Percentiles rank a stretch among this genome's conserved stretches.
Conservation (phyloP, 92 coral and sea anemone species). For the Parazoanthus darwini region DNA sequence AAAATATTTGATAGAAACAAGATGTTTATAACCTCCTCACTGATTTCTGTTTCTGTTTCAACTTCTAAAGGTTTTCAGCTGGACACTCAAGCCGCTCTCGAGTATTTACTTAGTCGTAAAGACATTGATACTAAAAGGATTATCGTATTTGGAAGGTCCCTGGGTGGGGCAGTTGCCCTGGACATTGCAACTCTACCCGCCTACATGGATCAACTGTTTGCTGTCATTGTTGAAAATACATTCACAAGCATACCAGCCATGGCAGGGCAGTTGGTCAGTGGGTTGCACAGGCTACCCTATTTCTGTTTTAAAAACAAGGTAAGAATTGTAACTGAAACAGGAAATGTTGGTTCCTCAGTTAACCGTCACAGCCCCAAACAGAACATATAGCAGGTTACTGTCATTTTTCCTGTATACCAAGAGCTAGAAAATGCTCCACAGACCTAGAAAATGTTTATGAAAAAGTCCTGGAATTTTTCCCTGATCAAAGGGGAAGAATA, state of each 20-base stretch:
- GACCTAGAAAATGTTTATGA: too few species aligned
- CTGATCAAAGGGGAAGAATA: too few species aligned
- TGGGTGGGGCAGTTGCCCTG: constrained; percentile 98
- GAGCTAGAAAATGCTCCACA: too few species aligned
- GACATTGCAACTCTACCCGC: constrained; percentile 77
- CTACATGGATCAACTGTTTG: constrained; percentile 81
- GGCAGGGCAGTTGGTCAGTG: constrained; percentile 87
- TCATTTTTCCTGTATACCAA: too few species aligned
- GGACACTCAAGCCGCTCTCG: constrained; percentile 92
- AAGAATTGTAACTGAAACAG: background rate
- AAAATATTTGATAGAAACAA: background rate
- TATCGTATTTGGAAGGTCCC: constrained; percentile 91
- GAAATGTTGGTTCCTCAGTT: too few species aligned
- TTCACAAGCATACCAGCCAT: constrained; percentile 94
- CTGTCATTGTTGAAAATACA: constrained; percentile 91
- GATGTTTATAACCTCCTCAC: background rate
- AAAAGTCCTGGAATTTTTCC: too few species aligned
- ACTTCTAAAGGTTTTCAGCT: constrained; percentile 67
- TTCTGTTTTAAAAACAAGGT: constrained; percentile 99
- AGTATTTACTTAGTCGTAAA: constrained; percentile 81
- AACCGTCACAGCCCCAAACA: too few species aligned
- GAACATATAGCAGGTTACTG: too few species aligned
- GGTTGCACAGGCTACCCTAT: constrained; percentile 85
- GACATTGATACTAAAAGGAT: constrained; percentile 90
- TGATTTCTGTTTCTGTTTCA: background rate